Conservation (phyloP, 2,113 vertebrate genomes). For the Jaculus jaculus region DNA sequence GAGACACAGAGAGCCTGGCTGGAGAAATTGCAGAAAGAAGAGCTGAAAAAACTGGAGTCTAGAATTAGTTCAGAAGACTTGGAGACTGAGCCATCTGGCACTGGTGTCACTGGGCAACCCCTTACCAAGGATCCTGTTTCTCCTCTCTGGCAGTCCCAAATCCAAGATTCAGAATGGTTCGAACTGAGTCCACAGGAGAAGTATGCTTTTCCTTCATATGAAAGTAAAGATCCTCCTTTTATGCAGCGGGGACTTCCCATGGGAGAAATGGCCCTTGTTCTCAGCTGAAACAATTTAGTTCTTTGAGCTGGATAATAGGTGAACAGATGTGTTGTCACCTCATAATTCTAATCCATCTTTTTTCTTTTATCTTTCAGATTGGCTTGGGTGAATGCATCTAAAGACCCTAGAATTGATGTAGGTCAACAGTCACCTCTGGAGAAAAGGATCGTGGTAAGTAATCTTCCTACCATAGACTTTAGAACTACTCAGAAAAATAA, state of each 20-base stretch:
- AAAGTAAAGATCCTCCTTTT: not conserved
- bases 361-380: slow-evolving; percentile 63
- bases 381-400: slow-evolving; percentile 59
- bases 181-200: slow-evolving; percentile 55
- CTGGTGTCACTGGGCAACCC: not conserved
- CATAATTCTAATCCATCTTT: not conserved
- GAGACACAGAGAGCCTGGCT: slow-evolving; percentile 50
- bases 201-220: slow-evolving; percentile 50
- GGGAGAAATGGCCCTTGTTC: not conserved
- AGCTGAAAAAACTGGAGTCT: not conserved
- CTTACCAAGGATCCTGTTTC: not conserved
- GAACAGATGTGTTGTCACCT: not conserved
- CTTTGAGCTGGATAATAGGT: not conserved
- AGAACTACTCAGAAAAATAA: slow-evolving; percentile 16
- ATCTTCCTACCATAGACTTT: not conserved
- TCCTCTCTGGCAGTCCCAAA: not conserved
- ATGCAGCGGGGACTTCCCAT: not conserved
- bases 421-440: slow-evolving; percentile 71
- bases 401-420: slow-evolving; percentile 67
- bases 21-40: slow-evolving; percentile 53
- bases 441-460: slow-evolving; percentile 68
- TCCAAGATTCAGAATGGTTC: slow-evolving; percentile 63
- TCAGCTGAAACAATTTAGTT: not conserved
- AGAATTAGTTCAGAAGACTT: not conserved
- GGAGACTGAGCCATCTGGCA: not conserved